Evolutionary conservation across 2,797 vertebrate genomes (phyloP).

Genomic region (Gallirallus australis): DNA sequence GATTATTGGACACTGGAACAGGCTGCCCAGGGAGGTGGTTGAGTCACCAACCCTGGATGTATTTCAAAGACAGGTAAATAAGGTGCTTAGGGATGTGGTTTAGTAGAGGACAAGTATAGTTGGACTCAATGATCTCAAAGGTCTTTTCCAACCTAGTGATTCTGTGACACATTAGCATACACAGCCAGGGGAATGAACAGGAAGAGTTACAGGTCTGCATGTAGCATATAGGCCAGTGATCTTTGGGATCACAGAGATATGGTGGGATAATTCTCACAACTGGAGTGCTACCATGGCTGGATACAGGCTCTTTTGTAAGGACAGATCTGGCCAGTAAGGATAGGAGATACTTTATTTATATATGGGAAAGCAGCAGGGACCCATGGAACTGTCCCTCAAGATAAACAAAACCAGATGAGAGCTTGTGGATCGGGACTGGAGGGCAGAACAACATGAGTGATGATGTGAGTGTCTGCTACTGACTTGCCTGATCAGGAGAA

Average conservation of each 20-base stretch:
- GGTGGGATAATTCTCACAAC: background rate
- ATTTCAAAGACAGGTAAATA: too few relatives aligned
- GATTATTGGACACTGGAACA: too few relatives aligned
- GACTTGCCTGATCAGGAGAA: background rate
- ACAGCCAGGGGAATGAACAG: background rate
- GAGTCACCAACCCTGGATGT: too few relatives aligned
- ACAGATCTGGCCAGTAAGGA: background rate
- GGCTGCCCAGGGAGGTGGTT: too few relatives aligned
- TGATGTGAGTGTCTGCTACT: background rate
- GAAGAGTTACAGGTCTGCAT: background rate
- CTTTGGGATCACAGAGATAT: background rate
- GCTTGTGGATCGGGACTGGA: background rate
- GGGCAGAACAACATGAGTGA: background rate
- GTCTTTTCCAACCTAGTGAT: too few relatives aligned
- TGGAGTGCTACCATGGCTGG: background rate
- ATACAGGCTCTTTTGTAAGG: background rate
- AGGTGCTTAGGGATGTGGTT: too few relatives aligned
- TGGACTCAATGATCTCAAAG: too few relatives aligned
- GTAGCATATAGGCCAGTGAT: background rate
- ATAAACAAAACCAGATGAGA: background rate
- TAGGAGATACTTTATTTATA: background rate
- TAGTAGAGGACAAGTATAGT: too few relatives aligned
- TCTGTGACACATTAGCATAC: background rate
- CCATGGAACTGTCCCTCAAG: background rate
- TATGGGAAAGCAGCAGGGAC: background rate